Evolutionary conservation across 2,888 invertebrate genomes (phyloP).

Genomic region (Elysia crispata): DNA sequence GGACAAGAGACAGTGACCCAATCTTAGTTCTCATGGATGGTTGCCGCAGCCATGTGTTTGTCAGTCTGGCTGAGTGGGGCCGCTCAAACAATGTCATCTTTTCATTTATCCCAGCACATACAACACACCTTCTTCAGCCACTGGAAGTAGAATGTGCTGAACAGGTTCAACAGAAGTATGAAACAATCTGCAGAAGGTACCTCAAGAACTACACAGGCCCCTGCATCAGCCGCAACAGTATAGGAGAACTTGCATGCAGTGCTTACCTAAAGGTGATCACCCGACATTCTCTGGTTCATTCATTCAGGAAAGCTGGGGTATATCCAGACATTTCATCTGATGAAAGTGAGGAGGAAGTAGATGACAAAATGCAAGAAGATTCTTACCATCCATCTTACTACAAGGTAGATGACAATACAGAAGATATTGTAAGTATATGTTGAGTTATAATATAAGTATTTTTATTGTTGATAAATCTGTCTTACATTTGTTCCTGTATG

Average conservation of each 20-base stretch:
- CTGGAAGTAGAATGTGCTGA: slow-evolving; percentile 50
- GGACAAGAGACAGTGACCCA: slow-evolving; percentile 42
- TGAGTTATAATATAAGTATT: no score
- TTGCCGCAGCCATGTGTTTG: slow-evolving; percentile 47
- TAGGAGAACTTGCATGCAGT: slow-evolving; percentile 43
- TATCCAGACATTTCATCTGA: slow-evolving; percentile 48
- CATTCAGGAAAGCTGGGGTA: slow-evolving; percentile 48
- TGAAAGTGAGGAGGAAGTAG: slow-evolving; percentile 45
- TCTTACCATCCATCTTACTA: no score
- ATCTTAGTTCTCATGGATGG: slow-evolving; percentile 51
- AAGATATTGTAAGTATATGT: no score
- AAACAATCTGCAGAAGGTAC: slow-evolving; percentile 41
- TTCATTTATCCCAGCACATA: slow-evolving; percentile 52
- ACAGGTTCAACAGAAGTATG: slow-evolving; percentile 47
- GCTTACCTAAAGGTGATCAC: slow-evolving; percentile 41
- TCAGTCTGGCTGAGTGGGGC: slow-evolving; percentile 50
- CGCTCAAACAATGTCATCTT: slow-evolving; percentile 47
- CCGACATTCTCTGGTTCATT: slow-evolving; percentile 41
- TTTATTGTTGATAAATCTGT: no score
- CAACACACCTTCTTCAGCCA: slow-evolving; percentile 51
- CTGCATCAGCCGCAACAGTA: slow-evolving; percentile 39
- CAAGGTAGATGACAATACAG: no score
- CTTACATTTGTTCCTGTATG: no score
- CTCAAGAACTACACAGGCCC: slow-evolving; percentile 16
- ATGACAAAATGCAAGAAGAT: not conserved